A percentile compares a stretch with the other conserved stretches of the same genome.
Conservation (phyloP, 35 echinoderm and acorn worm genomes). For the Apostichopus parvimensis region DNA sequence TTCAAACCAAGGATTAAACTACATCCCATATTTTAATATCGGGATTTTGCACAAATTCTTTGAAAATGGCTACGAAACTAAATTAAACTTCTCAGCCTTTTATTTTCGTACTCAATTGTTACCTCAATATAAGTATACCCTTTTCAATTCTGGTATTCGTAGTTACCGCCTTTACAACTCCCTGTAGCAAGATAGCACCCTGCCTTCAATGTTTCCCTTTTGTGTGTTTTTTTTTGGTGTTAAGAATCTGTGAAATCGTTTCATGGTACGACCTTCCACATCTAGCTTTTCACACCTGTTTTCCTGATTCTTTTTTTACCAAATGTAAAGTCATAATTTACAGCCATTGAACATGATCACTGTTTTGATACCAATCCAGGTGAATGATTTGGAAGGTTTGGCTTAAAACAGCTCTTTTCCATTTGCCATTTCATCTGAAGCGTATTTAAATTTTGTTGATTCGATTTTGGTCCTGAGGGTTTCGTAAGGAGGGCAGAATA, state of each 20-base stretch:
- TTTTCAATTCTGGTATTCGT: no score
- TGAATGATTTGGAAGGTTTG: neutral
- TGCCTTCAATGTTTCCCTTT: neutral
- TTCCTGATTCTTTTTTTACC: neutral
- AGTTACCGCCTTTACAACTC: no score
- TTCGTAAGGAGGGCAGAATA: no score
- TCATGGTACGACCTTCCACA: conserved; percentile 2
- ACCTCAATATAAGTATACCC: no score
- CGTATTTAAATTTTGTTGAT: neutral
- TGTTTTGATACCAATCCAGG: neutral
- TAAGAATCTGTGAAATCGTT: conserved; percentile 7
- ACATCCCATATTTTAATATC: no score
- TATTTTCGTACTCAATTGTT: no score
- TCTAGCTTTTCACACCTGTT: conserved; percentile 16
- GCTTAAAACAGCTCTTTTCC: neutral
- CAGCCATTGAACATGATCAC: neutral
- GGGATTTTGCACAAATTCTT: no score
- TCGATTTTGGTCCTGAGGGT: neutral
- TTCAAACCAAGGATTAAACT: no score
- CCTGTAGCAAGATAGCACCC: no score
- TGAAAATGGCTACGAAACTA: no score
- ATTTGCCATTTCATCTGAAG: neutral
- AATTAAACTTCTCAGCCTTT: no score
- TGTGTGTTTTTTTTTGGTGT: neutral
- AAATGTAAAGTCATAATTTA: neutral